Base-by-base conservation (phyloP, 2,113 vertebrate genomes). In the Tetraodon nigroviridis region DNA sequence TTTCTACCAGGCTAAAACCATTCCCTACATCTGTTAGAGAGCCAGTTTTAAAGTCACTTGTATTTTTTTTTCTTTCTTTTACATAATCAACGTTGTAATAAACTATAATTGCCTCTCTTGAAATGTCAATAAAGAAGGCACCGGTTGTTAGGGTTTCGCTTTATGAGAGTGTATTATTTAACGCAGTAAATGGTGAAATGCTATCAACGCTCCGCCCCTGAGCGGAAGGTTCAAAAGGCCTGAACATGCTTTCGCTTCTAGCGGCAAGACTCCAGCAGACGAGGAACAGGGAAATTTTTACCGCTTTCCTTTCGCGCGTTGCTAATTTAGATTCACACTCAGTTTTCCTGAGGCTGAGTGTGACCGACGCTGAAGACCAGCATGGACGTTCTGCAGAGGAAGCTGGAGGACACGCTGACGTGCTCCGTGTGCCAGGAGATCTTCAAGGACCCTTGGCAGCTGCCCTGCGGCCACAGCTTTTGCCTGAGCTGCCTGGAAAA, bases 351-450 rank as follows among this genome's bases (percentile, higher is more conserved):
- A 3, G 24, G 24, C 24, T 5, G 24, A 44, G 41, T 44, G 13
- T 16, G n/a, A 16, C 2, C 16, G 13, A 61, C 16, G 2, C 48
- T 20, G 16, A n/a, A 54, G 17, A 49, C 16, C 5, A 67, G 13
- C 2, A 86, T 84, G 84, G 74, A 44, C 4, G 65, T 63, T 0
- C 0, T 12, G 1, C 56, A 76, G 0, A 54, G 50, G 16, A 54
- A 5, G 18, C 51, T 88, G 1, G 74, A 69, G 55, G 70, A 73
- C 17, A 27, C 86, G 73, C 56, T 88, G n/a, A 88, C 51, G 7
- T 90, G 88, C 58, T 69, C 86, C 1, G 82, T 90, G 58, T 89
- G 88, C 46, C 84, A 64, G 32, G 83, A 90, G 55, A 76, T 84
- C 53, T 87, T 85, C 18, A 80, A 48, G 4, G 77, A 87, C 16